Evolutionary conservation across 2,888 invertebrate species (phyloP).

Genomic region (Furcula furcula): DNA sequence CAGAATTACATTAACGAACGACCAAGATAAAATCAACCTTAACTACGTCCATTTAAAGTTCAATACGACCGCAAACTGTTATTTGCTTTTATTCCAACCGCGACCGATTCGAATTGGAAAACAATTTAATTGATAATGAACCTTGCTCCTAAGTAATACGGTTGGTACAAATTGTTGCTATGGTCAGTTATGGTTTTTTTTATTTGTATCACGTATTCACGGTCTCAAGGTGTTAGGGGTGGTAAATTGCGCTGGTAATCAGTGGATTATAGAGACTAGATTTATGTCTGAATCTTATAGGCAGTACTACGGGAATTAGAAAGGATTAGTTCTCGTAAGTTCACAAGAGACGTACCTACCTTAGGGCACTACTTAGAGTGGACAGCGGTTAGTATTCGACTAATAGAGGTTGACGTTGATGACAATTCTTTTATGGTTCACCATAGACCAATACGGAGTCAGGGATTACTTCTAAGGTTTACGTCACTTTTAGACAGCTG

Average conservation of each 20-base stretch:
- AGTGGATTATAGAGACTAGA: too few species aligned
- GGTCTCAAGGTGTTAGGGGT: constrained; percentile 41
- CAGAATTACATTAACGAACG: constrained; percentile 6
- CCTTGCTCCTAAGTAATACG: not conserved
- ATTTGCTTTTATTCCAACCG: not conserved
- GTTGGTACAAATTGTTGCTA: constrained; percentile 11
- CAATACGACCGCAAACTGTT: constrained; percentile 1
- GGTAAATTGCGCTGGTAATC: not conserved
- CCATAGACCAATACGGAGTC: too few species aligned
- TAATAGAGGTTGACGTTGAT: too few species aligned
- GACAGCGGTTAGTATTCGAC: too few species aligned
- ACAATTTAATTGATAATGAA: not conserved
- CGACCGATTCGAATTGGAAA: not conserved
- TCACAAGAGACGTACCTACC: too few species aligned
- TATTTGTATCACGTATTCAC: constrained; percentile 42
- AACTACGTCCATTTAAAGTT: not conserved
- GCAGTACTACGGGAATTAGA: too few species aligned
- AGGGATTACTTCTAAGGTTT: too few species aligned
- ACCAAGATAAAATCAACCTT: constrained; percentile 13
- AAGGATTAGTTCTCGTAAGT: too few species aligned
- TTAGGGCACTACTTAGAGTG: too few species aligned
- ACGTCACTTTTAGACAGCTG: too few species aligned
- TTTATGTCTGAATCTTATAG: too few species aligned
- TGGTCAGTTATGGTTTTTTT: constrained; percentile 41
- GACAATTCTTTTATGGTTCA: too few species aligned